Evolutionary conservation across 2,113 vertebrate genomes (phyloP).

Genomic region (Prietella phreatophila): DNA sequence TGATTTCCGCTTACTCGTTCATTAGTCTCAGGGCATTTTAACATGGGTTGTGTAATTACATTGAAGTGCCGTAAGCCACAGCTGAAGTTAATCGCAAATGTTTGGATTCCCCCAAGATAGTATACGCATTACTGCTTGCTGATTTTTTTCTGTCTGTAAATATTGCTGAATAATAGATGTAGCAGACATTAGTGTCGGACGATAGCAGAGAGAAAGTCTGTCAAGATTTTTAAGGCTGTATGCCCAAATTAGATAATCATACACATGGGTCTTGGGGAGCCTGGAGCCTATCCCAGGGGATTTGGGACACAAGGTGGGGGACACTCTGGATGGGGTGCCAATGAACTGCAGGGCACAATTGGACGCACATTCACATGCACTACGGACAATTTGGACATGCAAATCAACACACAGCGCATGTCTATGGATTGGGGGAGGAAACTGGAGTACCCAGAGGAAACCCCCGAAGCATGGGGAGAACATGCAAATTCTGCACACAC

Average conservation of each 20-base stretch:
- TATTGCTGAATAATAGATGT: not conserved
- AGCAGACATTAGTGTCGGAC: not conserved
- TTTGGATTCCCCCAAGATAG: not conserved
- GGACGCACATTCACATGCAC: too few relatives aligned
- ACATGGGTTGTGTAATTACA: not conserved
- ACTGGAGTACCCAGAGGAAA: too few relatives aligned
- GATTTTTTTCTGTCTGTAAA: not conserved
- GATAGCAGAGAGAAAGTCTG: not conserved
- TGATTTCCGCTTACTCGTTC: conserved; percentile 4
- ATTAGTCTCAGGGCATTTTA: conserved; percentile 2
- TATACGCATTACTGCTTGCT: not conserved
- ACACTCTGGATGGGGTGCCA: too few relatives aligned
- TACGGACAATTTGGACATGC: too few relatives aligned
- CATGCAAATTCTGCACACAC: too few relatives aligned
- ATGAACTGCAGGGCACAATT: too few relatives aligned
- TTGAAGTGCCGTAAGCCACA: not conserved
- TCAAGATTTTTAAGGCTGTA: not conserved
- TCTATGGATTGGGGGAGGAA: too few relatives aligned
- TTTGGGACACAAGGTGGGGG: too few relatives aligned
- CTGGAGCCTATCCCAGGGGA: too few relatives aligned
- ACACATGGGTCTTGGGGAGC: too few relatives aligned
- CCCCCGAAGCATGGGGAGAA: too few relatives aligned
- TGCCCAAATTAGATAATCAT: not conserved
- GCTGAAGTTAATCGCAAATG: conserved; percentile 25
- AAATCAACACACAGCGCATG: too few relatives aligned